Percentiles rank a stretch among this genome's conserved stretches.
These are phyloP conservation scores for Pachycephala philippinensis DNA, from an alignment of 2,113 vertebrate genomes.

Conservation along the genomic window DNA sequence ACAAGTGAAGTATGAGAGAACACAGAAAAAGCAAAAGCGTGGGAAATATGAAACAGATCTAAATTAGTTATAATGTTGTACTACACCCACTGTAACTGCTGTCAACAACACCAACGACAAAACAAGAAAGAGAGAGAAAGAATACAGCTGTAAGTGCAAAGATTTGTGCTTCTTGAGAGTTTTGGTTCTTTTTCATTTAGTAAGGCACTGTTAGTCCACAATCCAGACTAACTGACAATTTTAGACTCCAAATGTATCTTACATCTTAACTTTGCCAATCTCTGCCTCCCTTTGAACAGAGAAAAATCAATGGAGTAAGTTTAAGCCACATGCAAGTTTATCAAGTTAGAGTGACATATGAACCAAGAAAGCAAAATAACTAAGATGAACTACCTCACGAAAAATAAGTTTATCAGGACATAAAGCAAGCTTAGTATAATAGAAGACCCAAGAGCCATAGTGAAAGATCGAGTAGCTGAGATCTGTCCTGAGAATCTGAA, in stretches of 20 bases:
- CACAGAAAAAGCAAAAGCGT: not conserved
- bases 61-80: not conserved
- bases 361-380: not conserved
- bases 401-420: not conserved
- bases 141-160: not conserved
- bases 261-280: not conserved
- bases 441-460: not conserved
- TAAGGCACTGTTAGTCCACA: not conserved
- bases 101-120: not conserved
- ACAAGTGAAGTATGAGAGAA: not conserved
- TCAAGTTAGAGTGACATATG: not conserved
- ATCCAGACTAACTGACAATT: not conserved
- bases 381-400: not conserved
- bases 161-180: not conserved
- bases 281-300: not conserved
- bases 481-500: not conserved
- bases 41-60: not conserved
- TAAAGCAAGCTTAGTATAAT: not conserved
- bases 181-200: not conserved
- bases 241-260: not conserved
- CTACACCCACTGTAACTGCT: not conserved
- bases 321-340: not conserved
- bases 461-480: not conserved
- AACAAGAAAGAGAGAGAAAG: not conserved
- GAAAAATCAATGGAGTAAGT: not conserved